Evolutionary conservation across 1,140 invertebrate species (phyloP).

Genomic region (Drosophila kohkoa): DNA sequence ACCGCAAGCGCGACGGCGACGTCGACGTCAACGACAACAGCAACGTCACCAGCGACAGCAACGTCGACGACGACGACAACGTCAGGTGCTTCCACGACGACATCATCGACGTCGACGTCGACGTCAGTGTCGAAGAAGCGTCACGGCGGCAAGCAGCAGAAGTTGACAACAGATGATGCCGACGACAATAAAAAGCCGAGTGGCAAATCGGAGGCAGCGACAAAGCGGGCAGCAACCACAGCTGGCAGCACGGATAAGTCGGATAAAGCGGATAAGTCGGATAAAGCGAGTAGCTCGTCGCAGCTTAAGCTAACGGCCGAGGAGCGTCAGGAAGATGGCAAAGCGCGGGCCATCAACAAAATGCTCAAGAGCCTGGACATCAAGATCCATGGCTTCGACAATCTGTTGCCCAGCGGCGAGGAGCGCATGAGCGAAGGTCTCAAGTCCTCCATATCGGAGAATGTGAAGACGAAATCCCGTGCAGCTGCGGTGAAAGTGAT

Average conservation of each 20-base stretch:
- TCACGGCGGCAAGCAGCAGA: constrained; percentile 53
- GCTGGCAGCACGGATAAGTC: constrained; percentile 11
- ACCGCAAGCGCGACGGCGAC: constrained; percentile 39
- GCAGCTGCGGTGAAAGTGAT: constrained; percentile 82
- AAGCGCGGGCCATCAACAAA: constrained; percentile 81
- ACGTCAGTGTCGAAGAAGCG: constrained; percentile 53
- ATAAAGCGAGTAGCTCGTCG: constrained; percentile 12
- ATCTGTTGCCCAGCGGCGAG: constrained; percentile 75
- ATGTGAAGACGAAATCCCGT: constrained; percentile 83
- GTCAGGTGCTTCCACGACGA: constrained; percentile 28
- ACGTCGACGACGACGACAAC: constrained; percentile 26
- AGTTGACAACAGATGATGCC: constrained; percentile 50
- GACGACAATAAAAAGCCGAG: constrained; percentile 58
- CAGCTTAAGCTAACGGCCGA: constrained; percentile 47
- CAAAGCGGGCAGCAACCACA: constrained; percentile 5
- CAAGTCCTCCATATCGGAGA: constrained; percentile 84
- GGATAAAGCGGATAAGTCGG: neutral
- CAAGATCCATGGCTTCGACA: constrained; percentile 83
- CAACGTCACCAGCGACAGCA: constrained; percentile 44
- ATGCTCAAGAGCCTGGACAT: constrained; percentile 84
- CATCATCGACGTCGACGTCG: constrained; percentile 8
- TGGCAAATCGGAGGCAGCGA: constrained; percentile 38
- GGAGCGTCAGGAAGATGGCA: constrained; percentile 75
- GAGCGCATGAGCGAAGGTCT: constrained; percentile 64
- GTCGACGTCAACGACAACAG: constrained; percentile 11